Conservation (phyloP, 2,113 vertebrate genomes). For the Onychostruthus taczanowskii region DNA sequence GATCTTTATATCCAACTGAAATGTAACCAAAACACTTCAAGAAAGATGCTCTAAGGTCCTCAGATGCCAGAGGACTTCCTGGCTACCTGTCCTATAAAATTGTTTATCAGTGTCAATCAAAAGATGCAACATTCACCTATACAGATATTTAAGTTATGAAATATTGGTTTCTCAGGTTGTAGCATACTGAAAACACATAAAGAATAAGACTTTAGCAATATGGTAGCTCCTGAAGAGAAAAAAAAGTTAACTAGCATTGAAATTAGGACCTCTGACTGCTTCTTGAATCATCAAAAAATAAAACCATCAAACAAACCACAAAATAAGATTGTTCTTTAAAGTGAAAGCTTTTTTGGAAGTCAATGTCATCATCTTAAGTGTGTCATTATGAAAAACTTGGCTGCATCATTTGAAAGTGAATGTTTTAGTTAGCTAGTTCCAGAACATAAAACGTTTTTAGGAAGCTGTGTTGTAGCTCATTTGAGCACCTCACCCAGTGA, state of each 20-base stretch:
- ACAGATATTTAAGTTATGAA: neutral
- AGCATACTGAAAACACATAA: neutral
- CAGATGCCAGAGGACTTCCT: neutral
- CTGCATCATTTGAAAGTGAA: neutral
- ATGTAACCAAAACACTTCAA: neutral
- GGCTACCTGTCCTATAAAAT: neutral
- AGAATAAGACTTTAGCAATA: neutral
- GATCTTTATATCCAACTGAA: neutral
- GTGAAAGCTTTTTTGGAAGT: neutral
- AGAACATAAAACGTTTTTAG: neutral
- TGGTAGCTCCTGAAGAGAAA: neutral
- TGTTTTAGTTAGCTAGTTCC: neutral
- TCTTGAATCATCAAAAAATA: neutral
- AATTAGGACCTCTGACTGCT: neutral
- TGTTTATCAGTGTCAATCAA: neutral
- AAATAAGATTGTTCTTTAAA: neutral
- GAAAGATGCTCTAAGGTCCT: neutral
- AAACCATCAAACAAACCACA: neutral
- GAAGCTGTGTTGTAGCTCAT: neutral
- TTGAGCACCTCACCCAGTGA: neutral
- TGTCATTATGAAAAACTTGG: neutral
- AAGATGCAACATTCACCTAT: neutral
- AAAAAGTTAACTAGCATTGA: neutral
- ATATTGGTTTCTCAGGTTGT: neutral
- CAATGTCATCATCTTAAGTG: neutral